Evolutionary conservation across 2,797 vertebrate species (phyloP).

Genomic region (Amphiprion clarkii): DNA sequence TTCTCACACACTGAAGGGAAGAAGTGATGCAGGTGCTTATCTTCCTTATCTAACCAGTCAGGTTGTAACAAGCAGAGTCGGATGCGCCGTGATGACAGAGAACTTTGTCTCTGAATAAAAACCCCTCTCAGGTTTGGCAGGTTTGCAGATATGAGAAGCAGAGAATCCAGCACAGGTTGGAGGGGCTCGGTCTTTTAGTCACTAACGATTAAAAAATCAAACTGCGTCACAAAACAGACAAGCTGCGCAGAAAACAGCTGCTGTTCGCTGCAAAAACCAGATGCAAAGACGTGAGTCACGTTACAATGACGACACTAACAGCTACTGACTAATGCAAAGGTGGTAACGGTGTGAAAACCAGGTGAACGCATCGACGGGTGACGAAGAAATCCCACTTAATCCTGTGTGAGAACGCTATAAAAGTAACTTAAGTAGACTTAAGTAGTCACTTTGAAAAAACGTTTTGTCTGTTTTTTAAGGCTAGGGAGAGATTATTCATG

Average conservation of each 20-base stretch:
- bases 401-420: not conserved
- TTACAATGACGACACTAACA: not conserved
- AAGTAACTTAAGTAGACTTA: too few relatives aligned
- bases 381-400: not conserved
- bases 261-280: slow-evolving; percentile 14
- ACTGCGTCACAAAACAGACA: not conserved
- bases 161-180: not conserved
- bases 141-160: slow-evolving; percentile 24
- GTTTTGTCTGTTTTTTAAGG: not conserved
- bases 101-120: slow-evolving; percentile 7
- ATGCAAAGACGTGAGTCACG: slow-evolving; percentile 32
- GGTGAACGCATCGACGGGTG: not conserved
- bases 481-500: not conserved
- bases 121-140: slow-evolving; percentile 40
- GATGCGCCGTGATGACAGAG: not conserved
- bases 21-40: not conserved
- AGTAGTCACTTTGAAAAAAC: not conserved
- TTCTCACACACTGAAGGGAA: not conserved
- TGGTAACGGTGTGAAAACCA: not conserved
- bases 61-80: slow-evolving; percentile 3
- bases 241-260: slow-evolving; percentile 15
- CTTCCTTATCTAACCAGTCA: slow-evolving; percentile 5
- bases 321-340: not conserved
- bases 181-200: not conserved
- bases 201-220: not conserved